Percentiles rank a stretch among this genome's conserved stretches.
Evolutionary conservation across 2,797 vertebrate genomes (phyloP).

Genomic region (Notolabrus celidotus): DNA sequence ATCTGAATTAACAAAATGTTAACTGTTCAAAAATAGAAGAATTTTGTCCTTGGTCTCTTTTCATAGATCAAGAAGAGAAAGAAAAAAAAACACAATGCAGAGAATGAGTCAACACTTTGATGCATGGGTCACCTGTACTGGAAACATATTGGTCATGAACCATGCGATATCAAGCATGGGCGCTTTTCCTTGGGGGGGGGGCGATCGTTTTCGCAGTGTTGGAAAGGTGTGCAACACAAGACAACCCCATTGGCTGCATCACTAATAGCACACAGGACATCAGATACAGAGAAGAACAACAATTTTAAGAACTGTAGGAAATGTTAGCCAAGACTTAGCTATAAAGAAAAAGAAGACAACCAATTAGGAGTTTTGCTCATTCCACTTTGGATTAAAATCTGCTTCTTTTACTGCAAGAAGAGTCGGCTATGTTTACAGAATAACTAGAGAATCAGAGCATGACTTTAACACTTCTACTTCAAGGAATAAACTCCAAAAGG

Average conservation of each 20-base stretch:
- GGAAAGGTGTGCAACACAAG: slow-evolving; percentile 99
- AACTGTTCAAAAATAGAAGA: slow-evolving; percentile 42
- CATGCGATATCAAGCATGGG: slow-evolving; percentile 99
- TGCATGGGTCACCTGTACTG: slow-evolving; percentile 99
- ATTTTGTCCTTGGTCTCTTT: slow-evolving; percentile 71
- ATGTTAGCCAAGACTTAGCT: slow-evolving; percentile 92
- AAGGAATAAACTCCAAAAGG: slow-evolving; percentile 30
- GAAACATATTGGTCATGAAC: slow-evolving; percentile 99
- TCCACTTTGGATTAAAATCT: slow-evolving; percentile 50
- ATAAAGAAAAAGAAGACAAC: slow-evolving; percentile 67
- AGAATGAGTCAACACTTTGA: slow-evolving; percentile 99
- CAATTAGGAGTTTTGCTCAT: slow-evolving; percentile 57
- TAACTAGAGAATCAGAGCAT: slow-evolving; percentile 23
- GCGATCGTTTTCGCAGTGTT: slow-evolving; percentile 97
- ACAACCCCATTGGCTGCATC: slow-evolving; percentile 99
- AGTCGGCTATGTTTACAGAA: slow-evolving; percentile 24
- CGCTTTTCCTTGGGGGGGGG: slow-evolving; percentile 87
- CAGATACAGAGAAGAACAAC: slow-evolving; percentile 99
- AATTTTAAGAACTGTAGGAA: slow-evolving; percentile 95
- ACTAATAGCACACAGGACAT: slow-evolving; percentile 99
- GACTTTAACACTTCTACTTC: slow-evolving; percentile 25
- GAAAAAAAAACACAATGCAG: slow-evolving; percentile 84
- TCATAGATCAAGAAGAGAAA: slow-evolving; percentile 69
- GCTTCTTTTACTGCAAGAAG: slow-evolving; percentile 29
- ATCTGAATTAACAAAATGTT: slow-evolving; percentile 48